A percentile compares a stretch with the other conserved stretches of the same genome.
phyloP scores from a whole-genome alignment of 2,113 vertebrate species.

The Heteronetta atricapilla region DNA sequence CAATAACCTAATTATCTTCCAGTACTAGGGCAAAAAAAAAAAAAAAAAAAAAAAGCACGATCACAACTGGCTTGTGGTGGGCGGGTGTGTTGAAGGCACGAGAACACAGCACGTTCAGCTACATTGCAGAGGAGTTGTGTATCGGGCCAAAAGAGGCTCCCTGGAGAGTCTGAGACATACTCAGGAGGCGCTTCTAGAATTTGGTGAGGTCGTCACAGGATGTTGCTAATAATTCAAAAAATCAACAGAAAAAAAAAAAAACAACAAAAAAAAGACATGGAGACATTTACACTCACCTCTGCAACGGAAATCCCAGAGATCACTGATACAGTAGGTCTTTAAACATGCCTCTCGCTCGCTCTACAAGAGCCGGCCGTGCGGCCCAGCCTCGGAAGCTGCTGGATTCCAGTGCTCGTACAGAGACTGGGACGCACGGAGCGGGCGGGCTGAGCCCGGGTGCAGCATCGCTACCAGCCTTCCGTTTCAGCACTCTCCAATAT shows the following conservation, averaged over 20 bases:
- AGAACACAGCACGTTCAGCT: constrained; percentile 70
- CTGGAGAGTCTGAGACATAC: constrained; percentile 59
- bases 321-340: not conserved
- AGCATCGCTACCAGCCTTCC: not conserved
- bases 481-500: not conserved
- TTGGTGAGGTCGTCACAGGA: constrained; percentile 64
- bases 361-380: not conserved
- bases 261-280: constrained; percentile 41
- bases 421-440: fast-evolving
- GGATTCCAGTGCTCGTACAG: not conserved
- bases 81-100: constrained; percentile 65
- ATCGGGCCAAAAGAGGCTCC: constrained; percentile 66
- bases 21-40: constrained; percentile 27
- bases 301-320: constrained; percentile 14
- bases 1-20: constrained; percentile 63
- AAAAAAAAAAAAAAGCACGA: not conserved
- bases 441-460: fast-evolving
- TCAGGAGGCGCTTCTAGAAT: constrained; percentile 58
- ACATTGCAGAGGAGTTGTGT: constrained; percentile 62
- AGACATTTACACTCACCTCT: constrained; percentile 50
- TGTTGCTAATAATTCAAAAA: constrained; percentile 49
- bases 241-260: constrained; percentile 23
- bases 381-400: not conserved
- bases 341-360: not conserved
- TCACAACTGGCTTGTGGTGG: constrained; percentile 67